Conservation (phyloP, 2,888 invertebrate genomes). For the Alloplasta piceator region DNA sequence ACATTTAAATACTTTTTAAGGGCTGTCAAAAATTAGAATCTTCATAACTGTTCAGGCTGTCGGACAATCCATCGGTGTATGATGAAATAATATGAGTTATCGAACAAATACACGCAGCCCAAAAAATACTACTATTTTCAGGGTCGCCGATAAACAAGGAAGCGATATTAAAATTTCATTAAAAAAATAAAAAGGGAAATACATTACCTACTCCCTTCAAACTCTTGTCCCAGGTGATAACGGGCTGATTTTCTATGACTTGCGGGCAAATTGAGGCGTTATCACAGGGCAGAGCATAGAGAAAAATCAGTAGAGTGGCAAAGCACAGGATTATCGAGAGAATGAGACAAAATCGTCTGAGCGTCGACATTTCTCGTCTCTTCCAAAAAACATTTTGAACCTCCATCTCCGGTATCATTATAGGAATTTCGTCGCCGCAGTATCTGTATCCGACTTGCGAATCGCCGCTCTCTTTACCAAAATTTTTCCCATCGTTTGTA, state of each 20-base stretch:
- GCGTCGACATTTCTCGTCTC: slow-evolving; percentile 86
- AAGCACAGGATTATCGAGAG: slow-evolving; percentile 89
- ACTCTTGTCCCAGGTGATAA: slow-evolving; percentile 81
- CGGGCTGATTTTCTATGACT: slow-evolving; percentile 70
- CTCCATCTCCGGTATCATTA: slow-evolving; percentile 79
- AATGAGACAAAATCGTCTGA: slow-evolving; percentile 88
- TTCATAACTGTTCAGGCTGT: too few species aligned
- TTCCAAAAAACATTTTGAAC: slow-evolving; percentile 79
- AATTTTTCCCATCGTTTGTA: slow-evolving; percentile 77
- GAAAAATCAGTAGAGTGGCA: slow-evolving; percentile 89
- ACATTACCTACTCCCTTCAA: slow-evolving; percentile 81
- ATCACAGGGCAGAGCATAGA: slow-evolving; percentile 91
- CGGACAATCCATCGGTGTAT: too few species aligned
- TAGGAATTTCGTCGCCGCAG: slow-evolving; percentile 79
- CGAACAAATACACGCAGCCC: too few species aligned
- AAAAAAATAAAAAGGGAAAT: too few species aligned
- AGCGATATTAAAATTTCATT: too few species aligned
- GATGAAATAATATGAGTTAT: too few species aligned
- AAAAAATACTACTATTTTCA: too few species aligned
- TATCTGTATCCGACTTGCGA: slow-evolving; percentile 76
- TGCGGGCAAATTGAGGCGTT: slow-evolving; percentile 88
- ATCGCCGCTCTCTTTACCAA: slow-evolving; percentile 70
- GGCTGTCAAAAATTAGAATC: too few species aligned
- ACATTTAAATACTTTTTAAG: too few species aligned
- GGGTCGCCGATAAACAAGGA: too few species aligned